A percentile compares a stretch with the other conserved stretches of the same genome.
Conservation (phyloP, 2,797 vertebrate genomes). For the Synanceia verrucosa region DNA sequence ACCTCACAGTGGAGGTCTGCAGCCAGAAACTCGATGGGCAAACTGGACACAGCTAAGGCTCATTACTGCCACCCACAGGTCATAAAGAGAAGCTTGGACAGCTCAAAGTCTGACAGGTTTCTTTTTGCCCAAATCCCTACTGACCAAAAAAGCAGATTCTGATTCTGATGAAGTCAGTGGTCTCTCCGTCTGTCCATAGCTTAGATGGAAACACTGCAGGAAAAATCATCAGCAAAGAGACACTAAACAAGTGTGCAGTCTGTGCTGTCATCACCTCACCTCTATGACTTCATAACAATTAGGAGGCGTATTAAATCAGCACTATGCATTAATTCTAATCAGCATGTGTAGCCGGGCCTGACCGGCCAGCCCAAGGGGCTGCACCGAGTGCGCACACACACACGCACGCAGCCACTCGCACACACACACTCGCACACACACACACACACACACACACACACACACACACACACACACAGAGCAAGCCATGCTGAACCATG, state of each 20-base stretch:
- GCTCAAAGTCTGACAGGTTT: no score
- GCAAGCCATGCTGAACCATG: slow-evolving; percentile 59
- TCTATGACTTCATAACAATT: slow-evolving; percentile 73
- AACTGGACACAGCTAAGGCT: no score
- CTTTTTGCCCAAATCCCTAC: no score
- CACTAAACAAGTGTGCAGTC: slow-evolving; percentile 22
- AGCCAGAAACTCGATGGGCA: no score
- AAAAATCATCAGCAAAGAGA: slow-evolving; percentile 13
- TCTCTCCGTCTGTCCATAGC: no score
- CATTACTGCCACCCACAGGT: no score
- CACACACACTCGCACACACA: slow-evolving; percentile 8
- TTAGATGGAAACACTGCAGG: not conserved
- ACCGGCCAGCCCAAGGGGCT: slow-evolving; percentile 56
- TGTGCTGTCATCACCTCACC: slow-evolving; percentile 50
- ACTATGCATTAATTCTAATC: slow-evolving; percentile 79
- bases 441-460: slow-evolving; percentile 9
- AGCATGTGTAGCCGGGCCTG: slow-evolving; percentile 75
- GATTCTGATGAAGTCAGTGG: no score
- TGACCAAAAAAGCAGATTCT: no score
- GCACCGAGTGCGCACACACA: not conserved
- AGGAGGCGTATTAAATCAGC: slow-evolving; percentile 72
- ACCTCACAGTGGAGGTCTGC: no score
- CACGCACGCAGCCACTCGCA: slow-evolving; percentile 3
- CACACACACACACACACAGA: slow-evolving; percentile 9
- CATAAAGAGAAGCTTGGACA: no score